Percentiles rank a stretch among this genome's conserved stretches.
phyloP scores from a whole-genome alignment of 35 echinoderm and acorn worm genomes.

The Antedon bifida region DNA sequence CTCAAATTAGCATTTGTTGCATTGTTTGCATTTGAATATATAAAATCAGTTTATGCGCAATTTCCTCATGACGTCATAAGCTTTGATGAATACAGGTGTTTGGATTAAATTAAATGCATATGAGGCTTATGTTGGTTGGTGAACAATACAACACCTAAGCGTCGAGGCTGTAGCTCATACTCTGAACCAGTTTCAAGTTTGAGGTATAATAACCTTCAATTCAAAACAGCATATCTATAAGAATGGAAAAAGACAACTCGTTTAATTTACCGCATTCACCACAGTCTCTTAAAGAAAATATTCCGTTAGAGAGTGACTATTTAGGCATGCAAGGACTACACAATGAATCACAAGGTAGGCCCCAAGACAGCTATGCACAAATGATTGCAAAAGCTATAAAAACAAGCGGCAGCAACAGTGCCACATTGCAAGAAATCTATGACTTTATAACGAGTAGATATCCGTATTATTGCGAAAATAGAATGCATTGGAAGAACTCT shows the following conservation, averaged over 20 bases:
- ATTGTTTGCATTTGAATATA: no score
- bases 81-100: no score
- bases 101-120: no score
- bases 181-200: no score
- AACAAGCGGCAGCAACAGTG: not conserved
- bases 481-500: slow-evolving; percentile 50
- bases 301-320: not conserved
- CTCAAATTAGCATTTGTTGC: no score
- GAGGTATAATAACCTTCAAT: no score
- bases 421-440: slow-evolving; percentile 26
- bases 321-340: not conserved
- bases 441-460: slow-evolving; percentile 13
- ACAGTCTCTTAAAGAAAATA: not conserved
- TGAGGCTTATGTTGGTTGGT: no score
- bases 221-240: no score
- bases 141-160: no score
- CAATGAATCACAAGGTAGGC: not conserved
- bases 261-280: not conserved
- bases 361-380: not conserved
- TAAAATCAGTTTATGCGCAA: no score
- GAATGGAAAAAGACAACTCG: not conserved
- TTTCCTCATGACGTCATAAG: no score
- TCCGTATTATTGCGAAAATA: slow-evolving; percentile 40
- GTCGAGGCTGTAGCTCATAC: no score
- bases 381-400: not conserved